Base-by-base conservation (phyloP, 2,888 invertebrate genomes). In the Nasonovia ribisnigri region DNA sequence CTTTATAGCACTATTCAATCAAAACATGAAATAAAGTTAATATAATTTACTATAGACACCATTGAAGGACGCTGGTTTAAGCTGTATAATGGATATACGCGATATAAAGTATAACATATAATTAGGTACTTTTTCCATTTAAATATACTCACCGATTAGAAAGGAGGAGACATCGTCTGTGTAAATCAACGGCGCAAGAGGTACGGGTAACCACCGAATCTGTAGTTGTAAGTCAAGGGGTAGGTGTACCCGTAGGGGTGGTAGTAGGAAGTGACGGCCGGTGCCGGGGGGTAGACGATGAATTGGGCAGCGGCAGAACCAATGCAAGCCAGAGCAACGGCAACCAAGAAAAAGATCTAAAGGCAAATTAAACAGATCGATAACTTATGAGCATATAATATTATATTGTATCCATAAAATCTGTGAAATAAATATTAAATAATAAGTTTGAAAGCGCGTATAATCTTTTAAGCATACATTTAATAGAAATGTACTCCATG, bases 161-260 rank as follows among this genome's bases (percentile, higher is more conserved):
- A 88, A 16, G 5, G 57, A n/a, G 4, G 8, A 1, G 8, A 6
- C 20, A 8, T 77, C 2, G 29, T 3, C 16, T 29, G 6, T 43
- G 29, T 4, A 11, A 24, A 36, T 91, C n/a, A 92, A 92, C 92
- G 92, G 51, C 87, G 92, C 29, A 92, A 92, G 36, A 92, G 48
- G 67, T 92, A 92, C 16, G 92, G 87, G 67, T 87, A 88, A 42
- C 46, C 92, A 46, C 88, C 92, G 48, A 92, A 67, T 11, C 92
- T 60, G 67, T 92, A 92, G 87, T n/a, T 67, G 67, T 92, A 92
- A 26, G 87, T 10, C 87, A 88, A n/a, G 26, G 92, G 92, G 87
- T 88, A 92, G 48, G 57, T 88, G 92, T 92, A 92, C 29, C 92
- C 92, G 67, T 92, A 92, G 0, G 92, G 87, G 67, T 92, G 48